Conservation (phyloP, 2,113 vertebrate species). For the Lates calcarifer region DNA sequence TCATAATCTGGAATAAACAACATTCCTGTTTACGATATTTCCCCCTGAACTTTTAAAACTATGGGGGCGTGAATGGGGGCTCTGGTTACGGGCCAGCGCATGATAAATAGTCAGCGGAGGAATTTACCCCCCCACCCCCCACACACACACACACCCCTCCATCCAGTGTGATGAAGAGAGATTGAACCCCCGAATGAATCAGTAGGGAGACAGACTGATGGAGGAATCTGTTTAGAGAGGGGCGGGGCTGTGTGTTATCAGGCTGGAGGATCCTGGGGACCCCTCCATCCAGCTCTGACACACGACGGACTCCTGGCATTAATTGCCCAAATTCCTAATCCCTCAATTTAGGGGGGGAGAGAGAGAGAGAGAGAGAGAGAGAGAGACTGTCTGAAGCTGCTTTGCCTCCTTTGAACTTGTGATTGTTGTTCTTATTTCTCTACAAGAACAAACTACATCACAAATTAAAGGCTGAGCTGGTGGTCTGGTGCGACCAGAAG, state of each 20-base stretch:
- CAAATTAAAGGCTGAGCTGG: background rate
- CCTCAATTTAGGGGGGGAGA: conserved; percentile 1
- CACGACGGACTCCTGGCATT: conserved; percentile 81
- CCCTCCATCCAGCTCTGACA: conserved; percentile 83
- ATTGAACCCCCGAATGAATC: conserved; percentile 51
- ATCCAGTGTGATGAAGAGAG: conserved; percentile 25
- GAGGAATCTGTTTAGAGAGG: conserved; percentile 23
- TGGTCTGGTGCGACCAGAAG: background rate
- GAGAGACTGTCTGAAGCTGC: background rate
- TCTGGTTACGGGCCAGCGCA: conserved; percentile 11
- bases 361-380: background rate
- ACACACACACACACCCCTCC: no score
- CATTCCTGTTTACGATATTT: background rate
- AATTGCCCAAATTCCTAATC: conserved; percentile 72
- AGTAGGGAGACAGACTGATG: conserved; percentile 46
- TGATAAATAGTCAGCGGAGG: conserved; percentile 50
- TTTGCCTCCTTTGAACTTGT: background rate
- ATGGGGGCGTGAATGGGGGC: background rate
- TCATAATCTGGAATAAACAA: background rate
- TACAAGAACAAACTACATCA: background rate
- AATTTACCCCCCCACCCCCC: conserved; percentile 60
- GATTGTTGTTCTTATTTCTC: background rate
- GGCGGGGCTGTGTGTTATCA: conserved; percentile 75
- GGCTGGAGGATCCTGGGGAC: conserved; percentile 74
- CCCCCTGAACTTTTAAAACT: conserved; percentile 4